Evolutionary conservation across 2,113 vertebrate genomes (phyloP).

Genomic region (Pelecanoides urinatrix): DNA sequence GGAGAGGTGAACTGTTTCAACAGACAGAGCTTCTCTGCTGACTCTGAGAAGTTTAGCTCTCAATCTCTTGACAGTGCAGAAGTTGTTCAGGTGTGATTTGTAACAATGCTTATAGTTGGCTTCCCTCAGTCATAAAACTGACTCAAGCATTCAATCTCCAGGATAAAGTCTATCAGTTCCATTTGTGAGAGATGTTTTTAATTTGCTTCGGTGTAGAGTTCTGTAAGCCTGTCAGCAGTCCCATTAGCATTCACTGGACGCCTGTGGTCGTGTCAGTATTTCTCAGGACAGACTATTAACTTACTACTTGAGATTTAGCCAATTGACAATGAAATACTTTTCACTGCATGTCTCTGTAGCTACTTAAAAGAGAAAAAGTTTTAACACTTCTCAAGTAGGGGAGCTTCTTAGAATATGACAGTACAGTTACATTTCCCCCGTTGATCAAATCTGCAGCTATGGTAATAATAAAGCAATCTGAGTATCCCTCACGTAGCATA

Average conservation of each 20-base stretch:
- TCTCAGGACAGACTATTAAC: neutral
- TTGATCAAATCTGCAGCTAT: neutral
- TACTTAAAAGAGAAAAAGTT: neutral
- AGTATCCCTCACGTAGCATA: rapidly evolving
- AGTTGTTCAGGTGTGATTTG: conserved; percentile 24
- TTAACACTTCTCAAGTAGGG: neutral
- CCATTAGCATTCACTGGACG: neutral
- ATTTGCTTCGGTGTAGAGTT: neutral
- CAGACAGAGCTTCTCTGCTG: conserved; percentile 23
- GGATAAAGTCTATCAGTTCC: neutral
- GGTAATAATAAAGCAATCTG: neutral
- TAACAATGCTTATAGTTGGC: neutral
- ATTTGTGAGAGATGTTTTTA: neutral
- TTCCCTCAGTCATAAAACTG: conserved; percentile 16
- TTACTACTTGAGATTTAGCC: neutral
- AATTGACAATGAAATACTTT: neutral
- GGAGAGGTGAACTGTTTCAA: neutral
- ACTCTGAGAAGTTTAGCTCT: neutral
- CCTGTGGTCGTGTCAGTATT: neutral
- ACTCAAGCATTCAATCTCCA: neutral
- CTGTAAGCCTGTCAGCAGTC: neutral
- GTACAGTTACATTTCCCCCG: neutral
- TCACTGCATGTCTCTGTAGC: neutral
- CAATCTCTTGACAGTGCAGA: neutral
- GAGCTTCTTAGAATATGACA: neutral